Evolutionary conservation across 2,113 vertebrate genomes (phyloP), one percentile per base, ranked within the genome.

Genomic region (Ploceus nigricollis): DNA sequence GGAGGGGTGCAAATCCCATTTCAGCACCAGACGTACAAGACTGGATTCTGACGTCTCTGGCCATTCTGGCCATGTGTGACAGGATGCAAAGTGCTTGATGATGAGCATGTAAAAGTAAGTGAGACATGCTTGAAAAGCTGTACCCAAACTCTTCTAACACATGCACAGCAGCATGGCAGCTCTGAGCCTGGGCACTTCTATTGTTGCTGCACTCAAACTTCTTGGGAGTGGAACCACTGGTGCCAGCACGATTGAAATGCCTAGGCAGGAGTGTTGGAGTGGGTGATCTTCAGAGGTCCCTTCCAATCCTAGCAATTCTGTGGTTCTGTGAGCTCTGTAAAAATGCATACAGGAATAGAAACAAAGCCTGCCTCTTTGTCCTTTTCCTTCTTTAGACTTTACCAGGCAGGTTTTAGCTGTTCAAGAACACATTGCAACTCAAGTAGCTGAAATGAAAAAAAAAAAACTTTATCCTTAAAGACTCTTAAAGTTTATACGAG

Each of bases 151-250:
- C 18, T 14, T 44, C 51, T 4, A 5, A 28, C 16, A 39, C 0
- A 0, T 42, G 58, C 50, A 33, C 21, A 89, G 48, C 33, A 64
- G 11, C 5, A 7, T 11, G 20, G 10, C 63, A 73, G 18, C 39
- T 69, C 54, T 27, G 20, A 53, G 30, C 13, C 42, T 8, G 1
- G 44, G 42, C 31, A 54, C 44, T 35, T 71, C 18, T 15, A 1
- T 5, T 0, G 0, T 3, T 37, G 33, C 13, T 45, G 20, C 8
- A 42, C 14, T 5, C 8, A 22, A 14, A 45, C 23, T 27, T 60
- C 0, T 0, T 23, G 25, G 30, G 7, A 11, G 6, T 51, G 45
- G 22, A 82, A 75, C 8, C 13, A 30, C 48, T 51, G 30, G 15
- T 25, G 25, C 14, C 1, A 10, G 8, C 14, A 15, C 7, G 37